Evolutionary conservation across 2,113 vertebrate species (phyloP).

Genomic region (Gambusia affinis): DNA sequence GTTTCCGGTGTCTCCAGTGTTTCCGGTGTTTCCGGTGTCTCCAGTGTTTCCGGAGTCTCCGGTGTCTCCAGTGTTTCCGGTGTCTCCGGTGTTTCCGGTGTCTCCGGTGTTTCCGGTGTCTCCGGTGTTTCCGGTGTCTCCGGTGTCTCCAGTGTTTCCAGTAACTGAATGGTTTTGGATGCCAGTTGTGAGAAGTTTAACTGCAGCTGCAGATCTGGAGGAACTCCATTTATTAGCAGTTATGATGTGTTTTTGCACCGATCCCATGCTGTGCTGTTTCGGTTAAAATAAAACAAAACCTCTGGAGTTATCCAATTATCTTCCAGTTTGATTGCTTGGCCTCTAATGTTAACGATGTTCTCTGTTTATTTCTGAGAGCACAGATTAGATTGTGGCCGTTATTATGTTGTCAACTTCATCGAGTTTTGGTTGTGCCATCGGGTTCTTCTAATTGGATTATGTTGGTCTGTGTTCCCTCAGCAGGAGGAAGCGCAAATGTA

Average conservation of each 20-base stretch:
- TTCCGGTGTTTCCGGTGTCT: too few relatives aligned
- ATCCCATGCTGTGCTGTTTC: not conserved
- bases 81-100: too few relatives aligned
- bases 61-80: too few relatives aligned
- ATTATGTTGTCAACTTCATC: constrained; percentile 69
- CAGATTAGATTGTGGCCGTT: constrained; percentile 63
- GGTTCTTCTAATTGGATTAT: constrained; percentile 59
- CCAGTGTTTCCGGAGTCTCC: too few relatives aligned
- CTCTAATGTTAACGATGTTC: constrained; percentile 27
- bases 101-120: too few relatives aligned
- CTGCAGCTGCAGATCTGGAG: not conserved
- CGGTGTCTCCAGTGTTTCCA: not conserved
- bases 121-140: too few relatives aligned
- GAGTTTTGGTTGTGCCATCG: constrained; percentile 46
- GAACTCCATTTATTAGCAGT: not conserved
- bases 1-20: too few relatives aligned
- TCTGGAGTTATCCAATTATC: constrained; percentile 25
- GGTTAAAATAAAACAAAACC: not conserved
- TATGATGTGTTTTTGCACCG: not conserved
- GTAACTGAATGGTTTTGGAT: not conserved
- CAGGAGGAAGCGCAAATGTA: constrained; percentile 26
- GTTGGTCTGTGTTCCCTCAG: constrained; percentile 40
- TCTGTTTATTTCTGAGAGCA: constrained; percentile 21
- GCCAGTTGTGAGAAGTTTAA: not conserved
- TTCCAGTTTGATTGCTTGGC: constrained; percentile 38